These are phyloP conservation scores for Penaeus japonicus DNA, from an alignment of 1,140 invertebrate species.

Conservation along the genomic window DNA sequence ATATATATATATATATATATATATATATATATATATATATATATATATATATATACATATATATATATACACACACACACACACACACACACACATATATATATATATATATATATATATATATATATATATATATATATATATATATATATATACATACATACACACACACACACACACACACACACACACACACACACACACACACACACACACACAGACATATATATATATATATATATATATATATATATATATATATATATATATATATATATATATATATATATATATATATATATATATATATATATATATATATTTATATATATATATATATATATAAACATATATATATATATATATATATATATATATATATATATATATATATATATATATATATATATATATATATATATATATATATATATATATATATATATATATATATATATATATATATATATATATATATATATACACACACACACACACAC, in stretches of 20 bases:
- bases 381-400: slow-evolving; percentile 16
- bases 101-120: slow-evolving; percentile 27
- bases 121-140: slow-evolving; percentile 20
- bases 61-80: neutral
- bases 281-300: slow-evolving; percentile 3
- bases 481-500: neutral
- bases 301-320: slow-evolving; percentile 13
- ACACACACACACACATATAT: slow-evolving; percentile 4
- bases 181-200: neutral
- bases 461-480: slow-evolving; percentile 3
- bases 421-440: slow-evolving; percentile 25
- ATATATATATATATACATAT: slow-evolving; percentile 6
- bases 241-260: slow-evolving; percentile 24
- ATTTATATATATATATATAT: slow-evolving; percentile 38
- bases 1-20: slow-evolving; percentile 20
- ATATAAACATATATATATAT: slow-evolving; percentile 25
- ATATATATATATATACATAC: slow-evolving; percentile 10
- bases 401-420: slow-evolving; percentile 28
- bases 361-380: slow-evolving; percentile 14
- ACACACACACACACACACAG: neutral
- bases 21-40: slow-evolving; percentile 15
- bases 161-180: neutral
- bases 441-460: slow-evolving; percentile 23
- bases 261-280: slow-evolving; percentile 8
- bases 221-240: slow-evolving; percentile 18